Evolutionary conservation across 2,797 vertebrate genomes (phyloP).

Genomic region (Syndactyla subalaris): DNA sequence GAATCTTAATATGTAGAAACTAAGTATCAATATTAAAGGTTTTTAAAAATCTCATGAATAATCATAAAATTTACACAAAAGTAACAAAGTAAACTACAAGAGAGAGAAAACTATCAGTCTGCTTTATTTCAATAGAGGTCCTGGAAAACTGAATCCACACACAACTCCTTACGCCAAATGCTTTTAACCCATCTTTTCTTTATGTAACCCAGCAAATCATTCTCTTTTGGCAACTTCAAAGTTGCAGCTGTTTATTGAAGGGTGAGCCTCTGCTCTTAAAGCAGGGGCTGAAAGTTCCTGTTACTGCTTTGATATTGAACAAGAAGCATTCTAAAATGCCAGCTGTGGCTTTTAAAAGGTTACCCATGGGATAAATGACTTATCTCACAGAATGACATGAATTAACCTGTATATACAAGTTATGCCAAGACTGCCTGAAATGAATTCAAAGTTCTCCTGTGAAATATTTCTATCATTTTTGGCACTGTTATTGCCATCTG

Average conservation of each 20-base stretch:
- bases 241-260: conserved; percentile 73
- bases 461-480: conserved; percentile 34
- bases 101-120: not conserved
- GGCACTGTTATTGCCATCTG: conserved; percentile 33
- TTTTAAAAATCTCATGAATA: not conserved
- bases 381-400: conserved; percentile 66
- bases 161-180: not conserved
- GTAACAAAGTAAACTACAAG: not conserved
- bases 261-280: conserved; percentile 55
- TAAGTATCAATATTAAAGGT: not conserved
- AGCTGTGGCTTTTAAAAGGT: conserved; percentile 76
- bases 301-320: conserved; percentile 71
- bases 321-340: conserved; percentile 69
- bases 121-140: not conserved
- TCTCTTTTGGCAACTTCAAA: conserved; percentile 72
- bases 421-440: conserved; percentile 58
- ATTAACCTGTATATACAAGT: conserved; percentile 67
- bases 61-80: not conserved
- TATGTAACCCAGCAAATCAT: conserved; percentile 66
- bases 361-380: conserved; percentile 69
- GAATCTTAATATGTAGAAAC: not conserved
- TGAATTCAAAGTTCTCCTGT: conserved; percentile 40
- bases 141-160: conserved; percentile 25
- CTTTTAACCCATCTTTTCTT: conserved; percentile 61
- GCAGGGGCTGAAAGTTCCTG: conserved; percentile 57